Evolutionary conservation across 2,888 invertebrate species (phyloP).

Genomic region (Drosophila villosipedis): DNA sequence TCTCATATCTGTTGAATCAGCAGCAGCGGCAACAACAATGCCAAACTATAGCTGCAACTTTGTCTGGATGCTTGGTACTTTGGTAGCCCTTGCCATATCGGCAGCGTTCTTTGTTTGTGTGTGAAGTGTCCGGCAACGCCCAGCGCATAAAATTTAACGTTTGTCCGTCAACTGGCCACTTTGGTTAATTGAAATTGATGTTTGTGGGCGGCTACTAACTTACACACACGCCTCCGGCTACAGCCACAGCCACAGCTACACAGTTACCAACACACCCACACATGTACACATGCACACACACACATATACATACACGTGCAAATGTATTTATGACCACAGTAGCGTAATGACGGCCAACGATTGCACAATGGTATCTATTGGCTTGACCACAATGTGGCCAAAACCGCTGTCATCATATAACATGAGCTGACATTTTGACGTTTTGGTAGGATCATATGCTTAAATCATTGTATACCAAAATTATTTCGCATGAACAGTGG

Average conservation of each 20-base stretch:
- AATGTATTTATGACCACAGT: slow-evolving; percentile 41
- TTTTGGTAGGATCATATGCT: slow-evolving; percentile 4
- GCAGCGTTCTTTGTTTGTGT: not conserved
- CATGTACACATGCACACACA: not conserved
- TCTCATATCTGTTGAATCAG: slow-evolving; percentile 25
- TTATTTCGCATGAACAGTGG: slow-evolving; percentile 4
- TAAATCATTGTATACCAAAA: slow-evolving; percentile 9
- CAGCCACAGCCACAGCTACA: not conserved
- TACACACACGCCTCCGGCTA: slow-evolving; percentile 26
- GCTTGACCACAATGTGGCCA: slow-evolving; percentile 41
- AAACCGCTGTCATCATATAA: slow-evolving; percentile 37
- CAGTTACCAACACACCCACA: not conserved
- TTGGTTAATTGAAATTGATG: slow-evolving; percentile 81
- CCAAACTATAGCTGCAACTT: slow-evolving; percentile 38
- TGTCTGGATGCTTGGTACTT: slow-evolving; percentile 58
- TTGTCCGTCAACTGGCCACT: slow-evolving; percentile 77
- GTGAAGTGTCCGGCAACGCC: slow-evolving; percentile 57
- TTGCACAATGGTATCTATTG: slow-evolving; percentile 29
- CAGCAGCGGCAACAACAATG: slow-evolving; percentile 24
- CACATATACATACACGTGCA: not conserved
- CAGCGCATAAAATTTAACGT: slow-evolving; percentile 78
- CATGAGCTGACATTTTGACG: slow-evolving; percentile 19
- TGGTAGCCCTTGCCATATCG: slow-evolving; percentile 23
- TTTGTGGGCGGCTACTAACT: slow-evolving; percentile 64
- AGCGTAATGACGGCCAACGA: slow-evolving; percentile 50